phyloP scores from a whole-genome alignment of 1,140 invertebrate species.

The Tetranychus urticae region DNA sequence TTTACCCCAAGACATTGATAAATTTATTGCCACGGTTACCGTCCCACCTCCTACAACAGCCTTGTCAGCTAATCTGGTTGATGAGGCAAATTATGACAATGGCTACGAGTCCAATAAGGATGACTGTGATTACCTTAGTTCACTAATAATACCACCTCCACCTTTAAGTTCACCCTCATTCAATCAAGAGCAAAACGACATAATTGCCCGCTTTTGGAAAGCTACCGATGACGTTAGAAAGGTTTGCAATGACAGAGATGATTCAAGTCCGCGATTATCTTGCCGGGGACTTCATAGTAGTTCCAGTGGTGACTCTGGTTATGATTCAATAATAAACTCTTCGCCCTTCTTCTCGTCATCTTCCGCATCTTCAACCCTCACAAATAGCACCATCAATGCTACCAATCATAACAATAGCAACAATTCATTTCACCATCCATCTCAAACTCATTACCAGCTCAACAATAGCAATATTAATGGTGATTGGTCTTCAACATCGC shows the following conservation, averaged over 20 bases:
- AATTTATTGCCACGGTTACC: conserved; percentile 53
- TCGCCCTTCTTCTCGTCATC: not conserved
- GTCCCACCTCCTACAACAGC: conserved; percentile 36
- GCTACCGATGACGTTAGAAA: conserved; percentile 13
- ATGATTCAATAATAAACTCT: not conserved
- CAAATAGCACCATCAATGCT: no score
- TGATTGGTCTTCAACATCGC: not conserved
- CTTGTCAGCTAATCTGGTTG: not conserved
- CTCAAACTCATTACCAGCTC: no score
- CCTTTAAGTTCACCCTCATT: conserved; percentile 24
- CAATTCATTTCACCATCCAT: no score
- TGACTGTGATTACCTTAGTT: conserved; percentile 16
- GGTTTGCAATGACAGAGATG: conserved; percentile 2
- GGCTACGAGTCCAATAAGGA: conserved; percentile 17
- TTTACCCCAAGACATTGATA: conserved; percentile 32
- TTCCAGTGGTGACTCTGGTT: conserved; percentile 2
- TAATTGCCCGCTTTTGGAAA: conserved; percentile 13
- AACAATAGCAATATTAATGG: not conserved
- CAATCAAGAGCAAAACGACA: conserved; percentile 10
- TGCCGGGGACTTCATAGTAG: not conserved
- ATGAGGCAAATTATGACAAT: not conserved
- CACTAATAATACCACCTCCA: conserved; percentile 51
- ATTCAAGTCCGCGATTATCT: not conserved
- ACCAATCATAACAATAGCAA: no score
- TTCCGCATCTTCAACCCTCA: no score